phyloP scores from a whole-genome alignment of 2,797 vertebrate genomes.

The Orientallactaga sibirica region DNA sequence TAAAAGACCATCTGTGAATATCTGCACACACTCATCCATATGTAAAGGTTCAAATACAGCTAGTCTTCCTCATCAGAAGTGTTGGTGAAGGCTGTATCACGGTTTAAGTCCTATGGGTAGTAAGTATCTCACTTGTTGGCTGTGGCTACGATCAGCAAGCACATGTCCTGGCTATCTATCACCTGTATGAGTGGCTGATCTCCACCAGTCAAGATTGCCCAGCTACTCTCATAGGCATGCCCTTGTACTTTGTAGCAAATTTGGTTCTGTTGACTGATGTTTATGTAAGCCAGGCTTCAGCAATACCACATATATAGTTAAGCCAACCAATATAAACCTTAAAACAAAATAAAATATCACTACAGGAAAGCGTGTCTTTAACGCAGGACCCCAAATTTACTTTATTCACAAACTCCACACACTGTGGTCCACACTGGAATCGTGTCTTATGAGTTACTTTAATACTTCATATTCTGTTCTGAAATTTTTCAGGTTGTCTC shows the following conservation, averaged over 20 bases:
- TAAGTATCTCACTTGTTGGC: background rate
- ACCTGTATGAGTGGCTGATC: background rate
- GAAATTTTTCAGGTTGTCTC: conserved; percentile 50
- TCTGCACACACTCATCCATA: background rate
- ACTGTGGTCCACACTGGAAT: background rate
- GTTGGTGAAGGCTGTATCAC: background rate
- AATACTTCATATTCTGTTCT: background rate
- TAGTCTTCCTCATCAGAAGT: background rate
- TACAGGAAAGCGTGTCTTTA: background rate
- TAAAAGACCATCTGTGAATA: conserved; percentile 16
- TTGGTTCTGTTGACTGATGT: background rate
- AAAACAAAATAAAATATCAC: no score
- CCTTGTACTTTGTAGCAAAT: background rate
- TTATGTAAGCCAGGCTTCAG: conserved; percentile 2
- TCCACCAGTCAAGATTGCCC: background rate
- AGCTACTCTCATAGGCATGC: background rate
- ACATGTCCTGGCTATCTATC: background rate
- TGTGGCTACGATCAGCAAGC: background rate
- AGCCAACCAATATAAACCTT: background rate
- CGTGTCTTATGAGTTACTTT: background rate
- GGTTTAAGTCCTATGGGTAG: background rate
- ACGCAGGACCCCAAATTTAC: background rate
- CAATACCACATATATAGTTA: background rate
- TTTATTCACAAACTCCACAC: background rate
- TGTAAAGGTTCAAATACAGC: background rate